A percentile compares a stretch with the other conserved stretches of the same genome.
Conservation (phyloP, 1,140 invertebrate species). For the Agrypnia vestita region DNA sequence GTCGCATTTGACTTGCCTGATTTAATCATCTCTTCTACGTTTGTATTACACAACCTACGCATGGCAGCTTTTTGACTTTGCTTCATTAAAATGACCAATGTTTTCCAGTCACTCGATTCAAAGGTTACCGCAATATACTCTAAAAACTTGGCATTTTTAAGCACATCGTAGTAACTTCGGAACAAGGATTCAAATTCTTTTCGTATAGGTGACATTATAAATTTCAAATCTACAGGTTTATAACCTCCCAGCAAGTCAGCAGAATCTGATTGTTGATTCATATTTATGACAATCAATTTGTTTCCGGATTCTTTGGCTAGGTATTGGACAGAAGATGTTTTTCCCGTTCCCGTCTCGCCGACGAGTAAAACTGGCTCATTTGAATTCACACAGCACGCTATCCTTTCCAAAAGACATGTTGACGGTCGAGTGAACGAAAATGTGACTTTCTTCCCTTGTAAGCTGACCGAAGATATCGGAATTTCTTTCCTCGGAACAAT, state of each 20-base stretch:
- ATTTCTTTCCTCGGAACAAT: slow-evolving; percentile 68
- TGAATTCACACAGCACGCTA: slow-evolving; percentile 85
- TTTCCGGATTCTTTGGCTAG: slow-evolving; percentile 88
- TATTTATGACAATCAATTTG: slow-evolving; percentile 96
- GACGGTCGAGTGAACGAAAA: slow-evolving; percentile 89
- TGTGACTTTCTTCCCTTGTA: slow-evolving; percentile 71
- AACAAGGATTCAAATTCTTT: slow-evolving; percentile 91
- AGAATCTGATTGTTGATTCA: slow-evolving; percentile 99
- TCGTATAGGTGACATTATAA: slow-evolving; percentile 85
- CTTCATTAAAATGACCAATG: slow-evolving; percentile 84
- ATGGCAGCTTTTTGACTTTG: slow-evolving; percentile 82
- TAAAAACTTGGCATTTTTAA: slow-evolving; percentile 91
- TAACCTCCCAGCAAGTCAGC: slow-evolving; percentile 97
- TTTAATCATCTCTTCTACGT: slow-evolving; percentile 50
- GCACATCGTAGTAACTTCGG: slow-evolving; percentile 82
- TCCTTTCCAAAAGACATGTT: slow-evolving; percentile 87
- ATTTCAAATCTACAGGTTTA: slow-evolving; percentile 95
- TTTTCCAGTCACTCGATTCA: slow-evolving; percentile 81
- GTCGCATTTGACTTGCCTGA: slow-evolving; percentile 46
- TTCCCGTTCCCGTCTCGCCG: slow-evolving; percentile 98
- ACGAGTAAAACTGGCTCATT: slow-evolving; percentile 95
- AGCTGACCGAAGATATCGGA: slow-evolving; percentile 66
- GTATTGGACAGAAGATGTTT: slow-evolving; percentile 97
- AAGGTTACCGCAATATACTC: slow-evolving; percentile 85
- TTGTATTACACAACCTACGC: slow-evolving; percentile 70